These are phyloP conservation scores for Cervus canadensis DNA, from an alignment of 2,113 vertebrate genomes.

Conservation along the genomic window DNA sequence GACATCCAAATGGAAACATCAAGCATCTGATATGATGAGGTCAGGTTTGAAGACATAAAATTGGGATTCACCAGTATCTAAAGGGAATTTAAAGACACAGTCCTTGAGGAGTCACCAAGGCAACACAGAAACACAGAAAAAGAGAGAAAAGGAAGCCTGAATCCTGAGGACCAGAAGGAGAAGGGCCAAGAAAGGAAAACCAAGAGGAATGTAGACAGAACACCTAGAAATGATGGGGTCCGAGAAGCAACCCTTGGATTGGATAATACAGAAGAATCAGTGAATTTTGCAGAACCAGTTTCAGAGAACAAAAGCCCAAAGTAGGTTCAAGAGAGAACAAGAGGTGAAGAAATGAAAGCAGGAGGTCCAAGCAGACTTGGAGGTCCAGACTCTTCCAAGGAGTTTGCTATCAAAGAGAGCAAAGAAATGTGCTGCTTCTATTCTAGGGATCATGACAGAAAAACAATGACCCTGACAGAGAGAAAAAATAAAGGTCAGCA, in stretches of 20 bases:
- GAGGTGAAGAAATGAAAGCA: neutral
- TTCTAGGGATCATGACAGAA: neutral
- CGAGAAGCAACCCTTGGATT: fast-evolving
- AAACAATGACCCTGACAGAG: neutral
- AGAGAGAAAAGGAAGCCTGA: neutral
- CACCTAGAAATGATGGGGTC: neutral
- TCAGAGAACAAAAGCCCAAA: neutral
- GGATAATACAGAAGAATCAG: fast-evolving
- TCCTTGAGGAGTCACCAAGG: neutral
- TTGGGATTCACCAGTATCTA: neutral
- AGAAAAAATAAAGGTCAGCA: neutral
- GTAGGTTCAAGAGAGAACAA: neutral
- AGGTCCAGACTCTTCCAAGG: neutral
- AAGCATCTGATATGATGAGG: neutral
- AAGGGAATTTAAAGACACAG: neutral
- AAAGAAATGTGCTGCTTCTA: neutral
- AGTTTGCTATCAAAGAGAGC: neutral
- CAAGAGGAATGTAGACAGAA: neutral
- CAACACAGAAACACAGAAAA: neutral
- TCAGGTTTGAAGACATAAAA: neutral
- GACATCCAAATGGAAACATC: neutral
- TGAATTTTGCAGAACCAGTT: neutral
- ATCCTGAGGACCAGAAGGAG: neutral
- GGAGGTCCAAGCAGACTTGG: neutral
- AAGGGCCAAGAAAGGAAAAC: neutral